phyloP scores from a whole-genome alignment of 1,140 invertebrate species.

The Drosophila parvula region DNA sequence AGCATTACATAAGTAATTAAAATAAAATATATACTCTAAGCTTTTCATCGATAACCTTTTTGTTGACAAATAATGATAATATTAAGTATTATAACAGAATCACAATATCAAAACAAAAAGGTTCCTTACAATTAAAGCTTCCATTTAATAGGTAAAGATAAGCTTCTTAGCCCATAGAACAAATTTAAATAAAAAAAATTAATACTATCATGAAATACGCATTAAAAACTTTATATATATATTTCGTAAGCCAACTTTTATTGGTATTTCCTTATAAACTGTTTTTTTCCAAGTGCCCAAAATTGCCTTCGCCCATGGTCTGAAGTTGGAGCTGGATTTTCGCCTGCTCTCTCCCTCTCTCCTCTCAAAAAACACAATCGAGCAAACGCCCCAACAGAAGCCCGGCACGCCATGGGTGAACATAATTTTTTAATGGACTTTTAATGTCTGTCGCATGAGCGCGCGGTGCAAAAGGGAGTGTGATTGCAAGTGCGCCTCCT shows the following conservation, averaged over 20 bases:
- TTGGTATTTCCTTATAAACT: not conserved
- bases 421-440: conserved; percentile 81
- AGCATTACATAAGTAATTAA: too few relatives aligned
- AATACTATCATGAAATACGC: not conserved
- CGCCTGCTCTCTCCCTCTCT: conserved; percentile 11
- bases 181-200: not conserved
- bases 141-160: not conserved
- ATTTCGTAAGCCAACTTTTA: not conserved
- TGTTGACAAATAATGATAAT: too few relatives aligned
- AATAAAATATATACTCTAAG: too few relatives aligned
- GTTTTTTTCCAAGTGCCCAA: conserved; percentile 22
- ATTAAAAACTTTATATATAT: not conserved
- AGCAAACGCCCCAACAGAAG: conserved; percentile 64
- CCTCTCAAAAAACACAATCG: conserved; percentile 12
- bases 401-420: conserved; percentile 51
- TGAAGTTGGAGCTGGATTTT: conserved; percentile 22
- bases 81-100: too few relatives aligned
- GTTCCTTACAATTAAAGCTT: too few relatives aligned
- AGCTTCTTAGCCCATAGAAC: not conserved
- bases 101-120: too few relatives aligned
- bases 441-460: conserved; percentile 75
- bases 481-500: conserved; percentile 35
- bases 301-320: conserved; percentile 35
- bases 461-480: conserved; percentile 24
- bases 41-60: too few relatives aligned